A percentile compares a stretch with the other conserved stretches of the same genome.
phyloP scores from a whole-genome alignment of 1,140 invertebrate species.

The Drosophila busckii region DNA sequence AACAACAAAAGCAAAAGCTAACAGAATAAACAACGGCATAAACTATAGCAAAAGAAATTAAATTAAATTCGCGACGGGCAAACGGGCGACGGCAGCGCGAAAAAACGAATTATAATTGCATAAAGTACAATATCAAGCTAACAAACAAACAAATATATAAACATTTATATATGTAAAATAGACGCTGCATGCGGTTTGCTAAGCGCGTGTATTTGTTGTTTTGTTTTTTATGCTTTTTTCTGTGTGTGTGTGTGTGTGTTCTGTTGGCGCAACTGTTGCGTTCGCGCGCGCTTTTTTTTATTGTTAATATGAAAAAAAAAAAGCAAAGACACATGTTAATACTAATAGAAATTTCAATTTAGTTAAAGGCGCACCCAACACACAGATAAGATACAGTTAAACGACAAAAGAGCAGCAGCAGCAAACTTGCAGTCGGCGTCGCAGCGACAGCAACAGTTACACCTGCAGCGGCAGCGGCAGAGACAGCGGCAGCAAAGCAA shows the following conservation, averaged over 20 bases:
- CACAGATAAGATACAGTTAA: conserved; percentile 35
- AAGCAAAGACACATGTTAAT: conserved; percentile 23
- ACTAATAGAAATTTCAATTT: conserved; percentile 29
- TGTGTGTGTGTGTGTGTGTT: not conserved
- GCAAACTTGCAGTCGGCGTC: not conserved
- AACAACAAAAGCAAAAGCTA: conserved; percentile 4
- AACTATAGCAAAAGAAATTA: conserved; percentile 21
- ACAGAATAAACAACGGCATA: conserved; percentile 1
- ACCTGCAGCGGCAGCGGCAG: not conserved
- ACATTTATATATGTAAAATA: not conserved
- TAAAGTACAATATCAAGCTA: too few species aligned
- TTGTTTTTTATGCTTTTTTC: too few species aligned
- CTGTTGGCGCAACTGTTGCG: conserved; percentile 30
- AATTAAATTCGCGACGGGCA: conserved; percentile 33
- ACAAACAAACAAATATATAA: not conserved
- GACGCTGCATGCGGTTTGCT: too few species aligned
- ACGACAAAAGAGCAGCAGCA: conserved; percentile 10
- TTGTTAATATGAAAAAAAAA: not conserved
- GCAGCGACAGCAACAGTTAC: not conserved
- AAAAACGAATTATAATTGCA: conserved; percentile 34
- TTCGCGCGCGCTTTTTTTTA: conserved; percentile 25
- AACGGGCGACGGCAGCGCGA: conserved; percentile 8
- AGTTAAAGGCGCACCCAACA: conserved; percentile 17
- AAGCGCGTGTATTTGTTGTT: too few species aligned
- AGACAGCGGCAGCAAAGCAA: not conserved